phyloP scores from a whole-genome alignment of 2,888 invertebrate genomes.

The Pachycephus smyrnensis region DNA sequence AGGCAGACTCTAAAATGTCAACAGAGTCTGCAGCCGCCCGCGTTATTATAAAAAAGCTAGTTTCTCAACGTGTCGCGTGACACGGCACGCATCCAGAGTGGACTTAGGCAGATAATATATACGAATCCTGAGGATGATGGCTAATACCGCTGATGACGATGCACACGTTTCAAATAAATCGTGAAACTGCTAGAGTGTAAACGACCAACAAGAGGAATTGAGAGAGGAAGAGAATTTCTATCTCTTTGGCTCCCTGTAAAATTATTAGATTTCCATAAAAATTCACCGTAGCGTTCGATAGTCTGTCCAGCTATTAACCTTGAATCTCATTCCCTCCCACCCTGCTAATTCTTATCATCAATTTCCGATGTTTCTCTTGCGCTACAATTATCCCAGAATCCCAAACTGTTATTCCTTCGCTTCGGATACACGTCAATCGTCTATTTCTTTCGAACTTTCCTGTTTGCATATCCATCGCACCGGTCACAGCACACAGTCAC shows the following conservation, averaged over 20 bases:
- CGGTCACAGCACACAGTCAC: no score
- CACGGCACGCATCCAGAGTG: neutral
- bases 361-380: no score
- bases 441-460: no score
- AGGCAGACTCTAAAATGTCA: neutral
- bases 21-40: conserved; percentile 23
- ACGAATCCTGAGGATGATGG: neutral
- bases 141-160: no score
- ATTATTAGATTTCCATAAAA: neutral
- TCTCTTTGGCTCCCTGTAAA: neutral
- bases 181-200: neutral
- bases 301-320: neutral
- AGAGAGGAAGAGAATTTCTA: conserved; percentile 5
- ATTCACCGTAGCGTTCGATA: neutral
- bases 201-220: conserved; percentile 2
- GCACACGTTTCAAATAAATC: no score
- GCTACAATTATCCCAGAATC: no score
- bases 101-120: neutral
- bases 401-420: no score
- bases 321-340: no score
- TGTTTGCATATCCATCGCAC: no score
- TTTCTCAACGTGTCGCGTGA: neutral
- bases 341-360: no score
- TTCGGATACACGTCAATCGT: no score
- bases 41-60: conserved; percentile 47